Evolutionary conservation across 2,888 invertebrate species (phyloP).

Genomic region (Lapara coniferarum): DNA sequence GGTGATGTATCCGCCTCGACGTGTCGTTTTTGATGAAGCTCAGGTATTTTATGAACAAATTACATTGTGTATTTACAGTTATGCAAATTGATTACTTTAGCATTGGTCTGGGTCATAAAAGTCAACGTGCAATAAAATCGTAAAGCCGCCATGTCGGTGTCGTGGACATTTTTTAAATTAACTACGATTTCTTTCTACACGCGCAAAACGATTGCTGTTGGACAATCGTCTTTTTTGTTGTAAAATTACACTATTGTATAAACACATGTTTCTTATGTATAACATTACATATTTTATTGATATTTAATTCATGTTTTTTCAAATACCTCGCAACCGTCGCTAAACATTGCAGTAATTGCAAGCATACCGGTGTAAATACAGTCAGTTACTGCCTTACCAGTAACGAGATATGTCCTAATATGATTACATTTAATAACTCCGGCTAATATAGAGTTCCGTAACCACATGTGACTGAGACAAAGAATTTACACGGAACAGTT

Average conservation of each 20-base stretch:
- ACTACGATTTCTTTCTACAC: background rate
- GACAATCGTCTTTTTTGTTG: background rate
- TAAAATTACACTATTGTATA: background rate
- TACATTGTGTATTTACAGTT: slow-evolving; percentile 15
- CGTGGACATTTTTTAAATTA: slow-evolving; percentile 10
- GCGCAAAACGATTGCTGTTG: background rate
- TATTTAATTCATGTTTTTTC: background rate
- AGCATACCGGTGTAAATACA: background rate
- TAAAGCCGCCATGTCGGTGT: background rate
- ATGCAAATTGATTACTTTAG: slow-evolving; percentile 10
- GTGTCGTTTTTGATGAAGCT: background rate
- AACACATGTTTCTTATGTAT: background rate
- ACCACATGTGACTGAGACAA: background rate
- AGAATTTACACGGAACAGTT: slow-evolving; percentile 2
- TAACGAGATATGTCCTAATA: background rate
- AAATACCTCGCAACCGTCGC: background rate
- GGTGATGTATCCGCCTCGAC: background rate
- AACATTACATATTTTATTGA: background rate
- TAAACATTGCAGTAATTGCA: background rate
- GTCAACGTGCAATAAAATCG: background rate
- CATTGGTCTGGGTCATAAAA: slow-evolving; percentile 8
- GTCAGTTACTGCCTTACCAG: background rate
- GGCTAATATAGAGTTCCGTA: background rate
- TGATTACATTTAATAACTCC: background rate
- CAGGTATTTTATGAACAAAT: slow-evolving; percentile 7